These are phyloP conservation scores for Xerus rutilus DNA, from an alignment of 2,797 vertebrate genomes.

Conservation along the genomic window DNA sequence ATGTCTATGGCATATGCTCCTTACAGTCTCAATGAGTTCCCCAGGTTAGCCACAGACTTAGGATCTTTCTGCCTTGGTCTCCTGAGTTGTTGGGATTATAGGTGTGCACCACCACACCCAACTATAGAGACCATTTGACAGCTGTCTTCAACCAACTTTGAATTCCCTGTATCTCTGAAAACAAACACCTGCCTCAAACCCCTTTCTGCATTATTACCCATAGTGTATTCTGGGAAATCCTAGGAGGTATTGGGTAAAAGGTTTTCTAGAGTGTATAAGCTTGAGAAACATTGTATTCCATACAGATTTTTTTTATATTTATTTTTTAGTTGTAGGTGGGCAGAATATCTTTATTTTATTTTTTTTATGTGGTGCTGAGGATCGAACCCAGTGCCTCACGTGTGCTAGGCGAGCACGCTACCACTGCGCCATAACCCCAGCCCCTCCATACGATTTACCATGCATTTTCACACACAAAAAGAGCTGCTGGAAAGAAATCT, in stretches of 20 bases:
- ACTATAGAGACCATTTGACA: conserved; percentile 3
- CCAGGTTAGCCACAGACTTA: too few species aligned
- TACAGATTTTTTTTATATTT: neutral
- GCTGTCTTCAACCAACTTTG: conserved; percentile 29
- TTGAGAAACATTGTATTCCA: neutral
- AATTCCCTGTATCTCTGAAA: conserved; percentile 27
- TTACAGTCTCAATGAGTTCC: too few species aligned
- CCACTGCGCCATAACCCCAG: too few species aligned
- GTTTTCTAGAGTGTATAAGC: neutral
- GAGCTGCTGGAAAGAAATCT: conserved; percentile 14
- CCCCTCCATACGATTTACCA: neutral
- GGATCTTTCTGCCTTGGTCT: too few species aligned
- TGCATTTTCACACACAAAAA: neutral
- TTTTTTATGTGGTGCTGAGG: too few species aligned
- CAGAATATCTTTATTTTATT: too few species aligned
- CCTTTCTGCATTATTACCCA: neutral
- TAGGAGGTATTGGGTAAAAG: conserved; percentile 11
- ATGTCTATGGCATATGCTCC: too few species aligned
- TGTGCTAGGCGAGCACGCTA: too few species aligned
- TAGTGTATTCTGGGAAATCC: conserved; percentile 30
- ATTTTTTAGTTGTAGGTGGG: too few species aligned
- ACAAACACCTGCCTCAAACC: neutral
- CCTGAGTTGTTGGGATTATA: too few species aligned
- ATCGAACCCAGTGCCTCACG: too few species aligned
- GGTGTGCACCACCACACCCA: too few species aligned